Evolutionary conservation across 2,797 vertebrate species (phyloP).

Genomic region (Acanthurus lineatus): DNA sequence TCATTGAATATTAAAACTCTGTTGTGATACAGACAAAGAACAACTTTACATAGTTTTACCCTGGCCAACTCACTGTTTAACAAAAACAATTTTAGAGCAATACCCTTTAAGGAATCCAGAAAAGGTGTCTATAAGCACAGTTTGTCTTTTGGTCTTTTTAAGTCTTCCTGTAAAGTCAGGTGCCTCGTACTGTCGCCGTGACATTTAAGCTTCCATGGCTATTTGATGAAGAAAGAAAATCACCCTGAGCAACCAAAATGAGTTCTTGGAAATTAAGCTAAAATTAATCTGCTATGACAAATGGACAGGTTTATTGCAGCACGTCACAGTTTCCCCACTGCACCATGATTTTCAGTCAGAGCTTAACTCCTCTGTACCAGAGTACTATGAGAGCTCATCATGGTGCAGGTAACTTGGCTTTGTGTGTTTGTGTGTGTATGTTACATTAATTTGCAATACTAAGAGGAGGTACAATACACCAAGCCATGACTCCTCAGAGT

Average conservation of each 20-base stretch:
- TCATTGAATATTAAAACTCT: constrained; percentile 14
- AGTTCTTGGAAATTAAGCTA: constrained; percentile 31
- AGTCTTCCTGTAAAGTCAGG: not conserved
- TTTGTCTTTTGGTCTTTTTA: not conserved
- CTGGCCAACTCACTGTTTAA: not conserved
- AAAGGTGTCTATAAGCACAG: not conserved
- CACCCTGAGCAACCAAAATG: constrained; percentile 28
- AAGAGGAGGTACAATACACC: not conserved
- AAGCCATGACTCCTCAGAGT: not conserved
- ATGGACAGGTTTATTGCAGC: constrained; percentile 42
- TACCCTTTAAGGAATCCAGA: not conserved
- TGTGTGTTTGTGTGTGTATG: not conserved
- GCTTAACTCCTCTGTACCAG: constrained; percentile 20
- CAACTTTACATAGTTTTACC: constrained; percentile 1
- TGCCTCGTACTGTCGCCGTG: constrained; percentile 12
- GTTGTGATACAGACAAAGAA: not conserved
- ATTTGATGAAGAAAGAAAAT: constrained; percentile 20
- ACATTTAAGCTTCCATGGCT: constrained; percentile 24
- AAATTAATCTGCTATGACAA: constrained; percentile 50
- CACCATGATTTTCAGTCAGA: constrained; percentile 10
- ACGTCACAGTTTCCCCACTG: constrained; percentile 29
- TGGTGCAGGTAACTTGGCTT: not conserved
- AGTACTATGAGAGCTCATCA: constrained; percentile 25
- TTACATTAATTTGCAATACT: not conserved
- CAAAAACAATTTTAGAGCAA: not conserved